A percentile compares a stretch with the other conserved stretches of the same genome.
Evolutionary conservation across 1,140 invertebrate genomes (phyloP).

Genomic region (Prorops nasuta): DNA sequence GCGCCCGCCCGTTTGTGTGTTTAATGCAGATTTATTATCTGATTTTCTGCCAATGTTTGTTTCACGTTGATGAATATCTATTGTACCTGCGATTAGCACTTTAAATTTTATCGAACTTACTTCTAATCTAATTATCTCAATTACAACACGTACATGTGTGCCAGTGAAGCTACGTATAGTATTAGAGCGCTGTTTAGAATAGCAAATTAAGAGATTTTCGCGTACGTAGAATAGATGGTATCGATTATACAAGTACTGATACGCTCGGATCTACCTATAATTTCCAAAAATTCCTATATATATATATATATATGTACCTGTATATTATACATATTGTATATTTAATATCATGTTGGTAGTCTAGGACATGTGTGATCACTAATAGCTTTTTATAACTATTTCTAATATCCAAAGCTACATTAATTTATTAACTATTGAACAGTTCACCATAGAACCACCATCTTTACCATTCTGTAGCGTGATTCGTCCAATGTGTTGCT

Average conservation of each 20-base stretch:
- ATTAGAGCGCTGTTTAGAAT: conserved; percentile 29
- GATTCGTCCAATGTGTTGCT: conserved; percentile 48
- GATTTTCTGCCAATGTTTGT: conserved; percentile 18
- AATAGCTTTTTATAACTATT: too few species aligned
- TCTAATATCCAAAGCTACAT: too few species aligned
- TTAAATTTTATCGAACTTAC: too few species aligned
- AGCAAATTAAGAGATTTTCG: conserved; percentile 24
- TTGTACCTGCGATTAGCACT: conserved; percentile 22
- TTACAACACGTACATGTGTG: too few species aligned
- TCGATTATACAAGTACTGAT: too few species aligned
- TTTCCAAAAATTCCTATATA: conserved; percentile 9
- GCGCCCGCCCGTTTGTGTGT: too few species aligned
- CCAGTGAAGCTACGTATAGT: too few species aligned
- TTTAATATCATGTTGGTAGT: conserved; percentile 27
- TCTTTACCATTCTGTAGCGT: conserved; percentile 13
- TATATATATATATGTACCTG: conserved; percentile 7
- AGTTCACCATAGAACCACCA: neutral
- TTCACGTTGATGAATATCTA: conserved; percentile 9
- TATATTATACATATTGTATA: too few species aligned
- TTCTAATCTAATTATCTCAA: too few species aligned
- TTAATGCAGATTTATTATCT: conserved; percentile 25
- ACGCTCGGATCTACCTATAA: too few species aligned
- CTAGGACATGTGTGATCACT: conserved; percentile 20
- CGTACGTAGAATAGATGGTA: conserved; percentile 27
- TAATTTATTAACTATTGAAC: conserved; percentile 14